These are phyloP conservation scores for Callosobruchus maculatus DNA, from an alignment of 2,888 invertebrate genomes.

Conservation along the genomic window DNA sequence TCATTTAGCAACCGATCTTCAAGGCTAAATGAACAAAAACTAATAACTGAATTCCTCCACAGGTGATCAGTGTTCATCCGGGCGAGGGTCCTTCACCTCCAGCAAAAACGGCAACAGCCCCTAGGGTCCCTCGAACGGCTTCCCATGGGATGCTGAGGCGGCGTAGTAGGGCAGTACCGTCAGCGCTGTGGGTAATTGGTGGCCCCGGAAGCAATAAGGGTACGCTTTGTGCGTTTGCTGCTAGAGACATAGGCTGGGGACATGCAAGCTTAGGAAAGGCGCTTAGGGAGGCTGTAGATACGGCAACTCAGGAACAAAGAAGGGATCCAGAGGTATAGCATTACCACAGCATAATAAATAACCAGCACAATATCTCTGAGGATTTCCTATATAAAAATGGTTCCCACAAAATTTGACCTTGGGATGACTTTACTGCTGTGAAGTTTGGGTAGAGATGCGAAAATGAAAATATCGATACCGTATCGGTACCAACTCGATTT, in stretches of 20 bases:
- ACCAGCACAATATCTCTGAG: too few species aligned
- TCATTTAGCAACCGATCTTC: too few species aligned
- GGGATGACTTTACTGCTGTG: too few species aligned
- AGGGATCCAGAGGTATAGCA: conserved; percentile 35
- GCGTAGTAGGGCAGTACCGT: background rate
- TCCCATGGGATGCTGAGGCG: background rate
- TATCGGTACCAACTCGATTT: too few species aligned
- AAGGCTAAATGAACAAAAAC: too few species aligned
- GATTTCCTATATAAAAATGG: too few species aligned
- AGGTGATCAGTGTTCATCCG: background rate
- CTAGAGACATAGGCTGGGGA: conserved; percentile 58
- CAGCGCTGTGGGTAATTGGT: conserved; percentile 59
- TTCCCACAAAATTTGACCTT: too few species aligned
- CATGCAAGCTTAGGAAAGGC: conserved; percentile 64
- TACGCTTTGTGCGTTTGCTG: conserved; percentile 68
- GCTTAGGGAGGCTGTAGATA: conserved; percentile 63
- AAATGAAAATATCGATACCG: too few species aligned
- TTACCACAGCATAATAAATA: too few species aligned
- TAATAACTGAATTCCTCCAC: background rate
- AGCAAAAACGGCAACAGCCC: conserved; percentile 34
- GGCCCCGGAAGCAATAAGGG: conserved; percentile 92
- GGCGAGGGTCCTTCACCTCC: conserved; percentile 30
- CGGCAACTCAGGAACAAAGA: conserved; percentile 9
- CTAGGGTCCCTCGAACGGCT: background rate
- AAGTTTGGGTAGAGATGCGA: too few species aligned